Evolutionary conservation across 2,113 vertebrate genomes (phyloP).

Genomic region (Apodemus sylvaticus): DNA sequence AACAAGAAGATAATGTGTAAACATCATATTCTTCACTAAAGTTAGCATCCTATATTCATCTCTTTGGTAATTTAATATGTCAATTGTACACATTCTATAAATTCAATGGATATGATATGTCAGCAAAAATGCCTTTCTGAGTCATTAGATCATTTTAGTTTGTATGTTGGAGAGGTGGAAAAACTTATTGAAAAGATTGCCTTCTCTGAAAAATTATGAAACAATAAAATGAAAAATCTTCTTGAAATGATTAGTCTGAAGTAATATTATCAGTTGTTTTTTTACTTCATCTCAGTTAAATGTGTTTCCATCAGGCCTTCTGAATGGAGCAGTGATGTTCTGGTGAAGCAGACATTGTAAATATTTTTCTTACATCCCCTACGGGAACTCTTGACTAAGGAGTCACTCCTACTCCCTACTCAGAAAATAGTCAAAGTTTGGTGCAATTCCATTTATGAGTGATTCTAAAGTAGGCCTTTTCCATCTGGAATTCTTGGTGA

Average conservation of each 20-base stretch:
- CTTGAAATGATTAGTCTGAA: conserved; percentile 55
- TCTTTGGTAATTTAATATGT: conserved; percentile 64
- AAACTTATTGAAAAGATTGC: background rate
- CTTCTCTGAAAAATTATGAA: background rate
- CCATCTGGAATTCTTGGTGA: conserved; percentile 51
- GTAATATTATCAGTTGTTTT: conserved; percentile 55
- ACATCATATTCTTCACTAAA: conserved; percentile 58
- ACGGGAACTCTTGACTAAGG: background rate
- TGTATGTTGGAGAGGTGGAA: background rate
- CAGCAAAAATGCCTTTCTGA: background rate
- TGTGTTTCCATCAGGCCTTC: conserved; percentile 45
- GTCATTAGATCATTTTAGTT: background rate
- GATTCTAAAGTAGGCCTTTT: conserved; percentile 35
- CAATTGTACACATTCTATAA: conserved; percentile 52
- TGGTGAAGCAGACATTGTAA: conserved; percentile 67
- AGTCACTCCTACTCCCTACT: background rate
- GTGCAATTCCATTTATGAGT: background rate
- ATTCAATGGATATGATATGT: background rate
- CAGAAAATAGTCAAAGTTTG: conserved; percentile 52
- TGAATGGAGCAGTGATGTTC: conserved; percentile 57
- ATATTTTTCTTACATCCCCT: conserved; percentile 62
- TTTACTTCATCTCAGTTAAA: conserved; percentile 53
- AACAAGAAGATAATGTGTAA: background rate
- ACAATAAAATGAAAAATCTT: background rate
- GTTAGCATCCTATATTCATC: conserved; percentile 40